Percentiles rank a stretch among this genome's conserved stretches.
Evolutionary conservation across 2,797 vertebrate genomes (phyloP).

Genomic region (Remorina albescens): DNA sequence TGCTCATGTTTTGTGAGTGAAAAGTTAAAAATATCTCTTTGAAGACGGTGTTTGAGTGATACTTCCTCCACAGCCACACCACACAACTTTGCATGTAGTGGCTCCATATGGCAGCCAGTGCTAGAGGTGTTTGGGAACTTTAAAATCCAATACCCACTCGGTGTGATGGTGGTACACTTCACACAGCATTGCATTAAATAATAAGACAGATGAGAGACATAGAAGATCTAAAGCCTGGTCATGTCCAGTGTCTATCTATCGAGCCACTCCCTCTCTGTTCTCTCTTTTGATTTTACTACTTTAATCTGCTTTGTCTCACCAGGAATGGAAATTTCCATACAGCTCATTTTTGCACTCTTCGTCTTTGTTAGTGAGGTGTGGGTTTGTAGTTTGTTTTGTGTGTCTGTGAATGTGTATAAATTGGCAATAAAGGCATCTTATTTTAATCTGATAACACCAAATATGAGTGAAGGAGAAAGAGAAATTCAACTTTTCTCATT

Average conservation of each 20-base stretch:
- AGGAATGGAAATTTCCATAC: not conserved
- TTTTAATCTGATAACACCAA: slow-evolving; percentile 1
- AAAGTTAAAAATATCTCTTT: slow-evolving; percentile 34
- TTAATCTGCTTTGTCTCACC: slow-evolving; percentile 6
- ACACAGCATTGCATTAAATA: slow-evolving; percentile 10
- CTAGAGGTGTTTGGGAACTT: slow-evolving; percentile 5
- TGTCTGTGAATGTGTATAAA: no score
- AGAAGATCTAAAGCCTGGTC: slow-evolving; percentile 11
- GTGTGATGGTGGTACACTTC: not conserved
- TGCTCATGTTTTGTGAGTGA: slow-evolving; percentile 6
- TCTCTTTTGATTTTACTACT: not conserved
- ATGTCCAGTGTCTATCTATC: slow-evolving; percentile 7
- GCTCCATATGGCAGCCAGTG: slow-evolving; percentile 17
- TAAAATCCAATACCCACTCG: not conserved
- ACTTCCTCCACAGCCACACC: not conserved
- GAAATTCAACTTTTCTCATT: slow-evolving; percentile 28
- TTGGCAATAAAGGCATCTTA: no score
- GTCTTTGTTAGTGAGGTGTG: no score
- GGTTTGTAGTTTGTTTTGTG: no score
- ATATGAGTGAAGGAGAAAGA: not conserved
- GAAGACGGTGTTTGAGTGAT: slow-evolving; percentile 4
- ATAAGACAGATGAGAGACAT: slow-evolving; percentile 8
- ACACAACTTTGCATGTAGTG: not conserved
- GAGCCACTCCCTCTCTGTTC: not conserved
- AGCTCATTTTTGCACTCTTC: no score